Base-by-base conservation (phyloP, 1,140 invertebrate genomes). In the Colletes gigas region DNA sequence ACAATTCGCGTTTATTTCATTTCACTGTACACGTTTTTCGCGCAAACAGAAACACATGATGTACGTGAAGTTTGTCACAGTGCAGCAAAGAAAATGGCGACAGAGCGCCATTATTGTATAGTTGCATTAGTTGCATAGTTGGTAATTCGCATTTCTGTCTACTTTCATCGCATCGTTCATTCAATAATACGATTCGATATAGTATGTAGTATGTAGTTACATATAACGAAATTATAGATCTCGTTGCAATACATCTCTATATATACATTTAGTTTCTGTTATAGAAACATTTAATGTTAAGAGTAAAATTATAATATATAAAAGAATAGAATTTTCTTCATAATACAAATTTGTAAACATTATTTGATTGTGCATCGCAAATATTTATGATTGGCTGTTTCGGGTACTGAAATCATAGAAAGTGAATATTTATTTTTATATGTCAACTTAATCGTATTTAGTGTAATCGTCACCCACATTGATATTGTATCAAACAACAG, bases 41-140 rank as follows among this genome's bases (percentile, higher is more conserved):
- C 85, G 77, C 85, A 84, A 86, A 86, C 77, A 84, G 72, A 78
- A 81, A 81, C 69, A 68, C 44, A 75, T 3, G 17, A 78, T 47
- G 9, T 30, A 17, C n/a, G 14, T 63, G 81, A 83, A 83, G 69
- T 55, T 21, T 8, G 55, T n/a, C 63, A 10, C 77, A 57, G 12
- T 54, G 6, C 15, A 15, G 14, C 10, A 21, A 17, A 50, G 59
- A 69, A 74, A 80, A 80, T 80, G 81, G 70, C 59, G 82, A n/a
- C 12, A 50, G 4, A 50, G 4, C 3, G 41, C 41, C 19, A 8
- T 19, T 73, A 30, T 0, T 3, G 19, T 72, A n/a, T 41, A 39
- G 15, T 52, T 4, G 12, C 15, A 17, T 30, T 17, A n/a, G 62
- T 66, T 73, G 41, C 8, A 47, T 3, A 41, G 60, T 79, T 77